phyloP scores from a whole-genome alignment of 2,113 vertebrate genomes.

The Andinoacara biseriatus region DNA sequence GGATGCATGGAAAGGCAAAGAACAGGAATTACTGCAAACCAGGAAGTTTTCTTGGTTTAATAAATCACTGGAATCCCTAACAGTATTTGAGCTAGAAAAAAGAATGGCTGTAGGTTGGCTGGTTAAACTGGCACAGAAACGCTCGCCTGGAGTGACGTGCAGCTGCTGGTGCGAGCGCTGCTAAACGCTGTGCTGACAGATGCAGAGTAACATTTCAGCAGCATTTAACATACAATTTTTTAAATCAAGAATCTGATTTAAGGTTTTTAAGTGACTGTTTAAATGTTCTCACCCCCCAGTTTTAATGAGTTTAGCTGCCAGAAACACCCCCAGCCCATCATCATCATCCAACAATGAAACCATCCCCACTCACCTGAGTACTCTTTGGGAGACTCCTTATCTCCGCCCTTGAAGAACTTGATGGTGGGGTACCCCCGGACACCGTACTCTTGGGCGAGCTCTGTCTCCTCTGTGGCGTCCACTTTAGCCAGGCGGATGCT shows the following conservation, averaged over 20 bases:
- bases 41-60: not conserved
- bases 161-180: too few relatives aligned
- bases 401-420: conserved; percentile 96
- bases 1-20: too few relatives aligned
- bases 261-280: fast-evolving
- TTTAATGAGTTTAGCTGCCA: not conserved
- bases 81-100: not conserved
- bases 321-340: not conserved
- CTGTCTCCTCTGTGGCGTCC: conserved; percentile 94
- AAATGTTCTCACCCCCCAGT: not conserved
- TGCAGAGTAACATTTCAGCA: too few relatives aligned
- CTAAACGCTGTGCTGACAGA: too few relatives aligned
- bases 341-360: too few relatives aligned
- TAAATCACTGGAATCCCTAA: not conserved
- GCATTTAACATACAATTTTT: too few relatives aligned
- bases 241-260: too few relatives aligned
- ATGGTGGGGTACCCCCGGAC: conserved; percentile 97
- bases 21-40: not conserved
- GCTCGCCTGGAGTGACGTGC: too few relatives aligned
- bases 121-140: too few relatives aligned
- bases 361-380: conserved; percentile 85
- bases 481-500: conserved; percentile 92
- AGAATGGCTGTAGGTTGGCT: too few relatives aligned
- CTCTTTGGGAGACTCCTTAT: conserved; percentile 88
- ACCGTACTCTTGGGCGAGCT: conserved; percentile 91